phyloP scores from a whole-genome alignment of 2,113 vertebrate species.

The Channa maculata region DNA sequence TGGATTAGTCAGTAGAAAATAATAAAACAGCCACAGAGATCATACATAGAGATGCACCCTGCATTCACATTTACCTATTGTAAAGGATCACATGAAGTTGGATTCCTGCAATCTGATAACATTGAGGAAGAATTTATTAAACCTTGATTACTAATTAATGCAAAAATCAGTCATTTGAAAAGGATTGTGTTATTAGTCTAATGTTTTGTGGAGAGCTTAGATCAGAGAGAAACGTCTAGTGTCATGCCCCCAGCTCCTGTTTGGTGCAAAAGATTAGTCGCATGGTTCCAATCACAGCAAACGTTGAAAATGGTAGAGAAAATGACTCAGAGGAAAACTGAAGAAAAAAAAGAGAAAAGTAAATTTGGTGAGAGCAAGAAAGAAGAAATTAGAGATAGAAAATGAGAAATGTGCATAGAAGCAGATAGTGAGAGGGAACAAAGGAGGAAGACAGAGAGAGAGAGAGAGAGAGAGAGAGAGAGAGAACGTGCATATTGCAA shows the following conservation, averaged over 20 bases:
- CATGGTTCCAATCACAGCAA: conserved; percentile 47
- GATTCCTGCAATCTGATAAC: conserved; percentile 19
- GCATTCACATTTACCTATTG: conserved; percentile 10
- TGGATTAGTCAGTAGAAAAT: too few relatives aligned
- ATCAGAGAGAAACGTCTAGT: conserved; percentile 42
- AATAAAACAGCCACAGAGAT: background rate
- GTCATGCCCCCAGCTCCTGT: conserved; percentile 34
- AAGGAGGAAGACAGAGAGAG: background rate
- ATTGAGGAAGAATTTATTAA: conserved; percentile 32
- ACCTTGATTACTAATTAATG: conserved; percentile 60
- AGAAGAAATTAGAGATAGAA: background rate
- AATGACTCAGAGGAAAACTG: background rate
- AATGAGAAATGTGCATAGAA: background rate
- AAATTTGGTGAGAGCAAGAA: background rate
- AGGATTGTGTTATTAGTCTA: conserved; percentile 13
- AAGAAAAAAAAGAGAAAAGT: background rate
- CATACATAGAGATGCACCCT: background rate
- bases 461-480: conserved; percentile 1
- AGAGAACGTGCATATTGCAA: conserved; percentile 56
- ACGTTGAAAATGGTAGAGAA: conserved; percentile 14
- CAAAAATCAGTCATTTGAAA: conserved; percentile 24
- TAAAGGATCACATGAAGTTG: conserved; percentile 31
- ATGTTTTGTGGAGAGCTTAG: conserved; percentile 36
- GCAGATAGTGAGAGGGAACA: background rate
- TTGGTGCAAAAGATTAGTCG: conserved; percentile 49